phyloP scores from a whole-genome alignment of 1,140 invertebrate species.

The Sipha flava region DNA sequence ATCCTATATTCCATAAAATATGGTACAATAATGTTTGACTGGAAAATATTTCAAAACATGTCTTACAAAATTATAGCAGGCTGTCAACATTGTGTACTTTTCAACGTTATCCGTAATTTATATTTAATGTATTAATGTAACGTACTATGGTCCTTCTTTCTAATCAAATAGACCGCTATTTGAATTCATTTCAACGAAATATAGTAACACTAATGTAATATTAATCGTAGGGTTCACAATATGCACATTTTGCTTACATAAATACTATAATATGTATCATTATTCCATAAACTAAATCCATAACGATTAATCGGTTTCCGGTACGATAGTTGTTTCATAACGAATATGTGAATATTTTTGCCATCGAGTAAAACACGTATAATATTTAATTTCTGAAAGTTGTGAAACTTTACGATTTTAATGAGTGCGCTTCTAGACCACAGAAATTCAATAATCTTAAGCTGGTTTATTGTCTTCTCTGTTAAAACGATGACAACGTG shows the following conservation, averaged over 20 bases:
- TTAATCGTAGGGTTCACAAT: not conserved
- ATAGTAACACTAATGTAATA: not conserved
- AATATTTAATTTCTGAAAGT: no score
- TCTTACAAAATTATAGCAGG: not conserved
- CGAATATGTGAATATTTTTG: no score
- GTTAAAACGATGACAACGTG: no score
- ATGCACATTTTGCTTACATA: not conserved
- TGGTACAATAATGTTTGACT: not conserved
- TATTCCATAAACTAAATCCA: not conserved
- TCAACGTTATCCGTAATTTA: not conserved
- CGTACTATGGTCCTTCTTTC: not conserved
- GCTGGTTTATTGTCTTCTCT: no score
- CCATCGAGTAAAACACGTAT: no score
- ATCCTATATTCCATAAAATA: no score
- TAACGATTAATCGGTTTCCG: not conserved
- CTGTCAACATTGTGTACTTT: not conserved
- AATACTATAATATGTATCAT: not conserved
- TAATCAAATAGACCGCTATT: not conserved
- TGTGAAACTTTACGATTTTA: no score
- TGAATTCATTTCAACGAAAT: no score
- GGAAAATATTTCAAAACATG: not conserved
- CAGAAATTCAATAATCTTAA: no score
- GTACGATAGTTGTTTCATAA: no score
- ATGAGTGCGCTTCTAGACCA: no score
- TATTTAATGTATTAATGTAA: no score